Base-by-base conservation (phyloP, 2,797 vertebrate genomes). In the Pseudopleuronectes americanus region DNA sequence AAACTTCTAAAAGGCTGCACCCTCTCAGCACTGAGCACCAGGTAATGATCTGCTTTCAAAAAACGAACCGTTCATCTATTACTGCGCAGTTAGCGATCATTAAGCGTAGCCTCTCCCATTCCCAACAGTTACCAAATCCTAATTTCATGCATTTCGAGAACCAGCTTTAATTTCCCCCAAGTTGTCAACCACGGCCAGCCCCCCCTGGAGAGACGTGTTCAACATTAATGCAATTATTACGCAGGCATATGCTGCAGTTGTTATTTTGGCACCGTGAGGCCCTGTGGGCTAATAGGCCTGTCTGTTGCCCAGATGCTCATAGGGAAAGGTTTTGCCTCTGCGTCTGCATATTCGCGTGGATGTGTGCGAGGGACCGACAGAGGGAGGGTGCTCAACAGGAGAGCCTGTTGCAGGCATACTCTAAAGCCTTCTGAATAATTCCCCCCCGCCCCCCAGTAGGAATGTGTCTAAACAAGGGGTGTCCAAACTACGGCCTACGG, bases 161-260 rank as follows among this genome's bases (percentile, higher is more conserved):
- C 83, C 86, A 84, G 81, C 69, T 79, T 83, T 89, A 87, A 89
- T 90, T 87, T 84, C 79, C 85, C 87, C 64, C 54, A 85, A 84
- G 88, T 90, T 80, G 63, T 84, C 80, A 84, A 84, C 77, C 68
- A 47, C 74, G 83, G 74, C 65, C 74, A 28, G n/a, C n/a, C 69
- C 85, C 90, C 33, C 89, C 91, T 60, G 65, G 87, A 89, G 92
- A 93, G 90, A 81, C 84, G 77, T 92, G 92, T 92, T 89, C 87
- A 89, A 92, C 92, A 93, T 93, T 91, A 93, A 93, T 93, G 90
- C 90, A 93, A 91, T 93, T 93, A 93, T 92, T 93, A 92, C 89
- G 59, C 86, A 80, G 89, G 77, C 92, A 93, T 93, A 93, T 93
- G 92, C 85, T 89, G 87, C 86, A 86, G 90, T 92, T 93, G 92